A percentile compares a stretch with the other conserved stretches of the same genome.
Conservation (phyloP, 1,140 invertebrate genomes). For the Dendrolimus kikuchii region DNA sequence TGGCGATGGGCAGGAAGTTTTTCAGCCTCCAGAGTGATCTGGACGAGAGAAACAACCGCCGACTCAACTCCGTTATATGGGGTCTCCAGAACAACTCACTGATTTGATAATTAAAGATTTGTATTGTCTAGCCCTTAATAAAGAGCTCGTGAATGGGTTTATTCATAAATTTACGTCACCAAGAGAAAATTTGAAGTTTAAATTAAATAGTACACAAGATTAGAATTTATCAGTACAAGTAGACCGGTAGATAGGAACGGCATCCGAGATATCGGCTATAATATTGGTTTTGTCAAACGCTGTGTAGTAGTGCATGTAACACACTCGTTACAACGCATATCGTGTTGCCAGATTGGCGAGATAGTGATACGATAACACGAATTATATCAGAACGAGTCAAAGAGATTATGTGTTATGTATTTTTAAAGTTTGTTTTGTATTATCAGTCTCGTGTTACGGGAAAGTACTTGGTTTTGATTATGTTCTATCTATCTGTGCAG, state of each 20-base stretch:
- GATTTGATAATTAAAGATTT: no score
- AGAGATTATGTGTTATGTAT: slow-evolving; percentile 29
- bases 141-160: no score
- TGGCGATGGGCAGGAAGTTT: no score
- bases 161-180: no score
- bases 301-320: slow-evolving; percentile 32
- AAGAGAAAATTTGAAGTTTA: no score
- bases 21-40: no score
- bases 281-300: slow-evolving; percentile 17
- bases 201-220: no score
- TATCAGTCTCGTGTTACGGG: slow-evolving; percentile 4
- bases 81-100: no score
- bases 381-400: slow-evolving; percentile 30
- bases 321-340: slow-evolving; percentile 41
- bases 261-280: slow-evolving; percentile 9
- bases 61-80: no score
- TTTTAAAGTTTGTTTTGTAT: slow-evolving; percentile 1
- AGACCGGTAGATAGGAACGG: slow-evolving; percentile 8
- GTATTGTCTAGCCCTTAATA: no score
- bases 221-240: neutral
- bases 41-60: no score
- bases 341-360: slow-evolving; percentile 39
- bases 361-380: slow-evolving; percentile 32
- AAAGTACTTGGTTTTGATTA: slow-evolving; percentile 1
- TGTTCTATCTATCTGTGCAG: no score